Evolutionary conservation across 2,888 invertebrate species (phyloP), one percentile per base, ranked within the genome.

Genomic region (Hypomecis atomaria): DNA sequence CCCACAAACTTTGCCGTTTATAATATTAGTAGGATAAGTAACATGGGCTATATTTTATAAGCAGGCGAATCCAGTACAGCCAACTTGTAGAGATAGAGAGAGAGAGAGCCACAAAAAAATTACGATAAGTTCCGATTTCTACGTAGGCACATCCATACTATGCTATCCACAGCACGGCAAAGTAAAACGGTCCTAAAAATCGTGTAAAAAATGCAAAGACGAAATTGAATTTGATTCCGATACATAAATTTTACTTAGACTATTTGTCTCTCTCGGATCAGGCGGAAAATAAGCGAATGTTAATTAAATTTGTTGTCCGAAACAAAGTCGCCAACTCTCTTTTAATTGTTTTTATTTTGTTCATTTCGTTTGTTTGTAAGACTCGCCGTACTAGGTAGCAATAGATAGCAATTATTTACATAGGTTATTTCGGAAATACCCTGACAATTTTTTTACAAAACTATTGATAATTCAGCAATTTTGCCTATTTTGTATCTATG

Each of bases 181-280:
- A 82, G 77, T 79, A 83, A 84, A 83, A 78, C 80, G 82, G 82
- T 81, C 83, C 82, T 85, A 87, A 89, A 89, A 89, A 86, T 87
- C 87, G 86, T 86, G 85, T 86, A 88, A 89, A 90, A 90, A 91
- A 89, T 90, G 87, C 89, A 88, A 90, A 90, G 86, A 82, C 91
- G 85, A 91, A 90, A 91, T 90, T 89, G 90, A 91, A 91, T 92
- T 90, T 91, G 90, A 90, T 90, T 92, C 90, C 90, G 87, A 91
- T 90, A 92, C 90, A 92, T 92, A 91, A 92, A 92, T 92, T 92
- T 91, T 86, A 91, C 91, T 92, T 89, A 91, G 88, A 85, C 88
- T 86, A 88, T 90, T 92, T 88, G 90, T 92, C 90, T 90, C 85
- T 78, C 83, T 85, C 72, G 89, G 90, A 90, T 91, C 90, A 90